Conservation (phyloP, 1,140 invertebrate species). For the Microplitis mediator region DNA sequence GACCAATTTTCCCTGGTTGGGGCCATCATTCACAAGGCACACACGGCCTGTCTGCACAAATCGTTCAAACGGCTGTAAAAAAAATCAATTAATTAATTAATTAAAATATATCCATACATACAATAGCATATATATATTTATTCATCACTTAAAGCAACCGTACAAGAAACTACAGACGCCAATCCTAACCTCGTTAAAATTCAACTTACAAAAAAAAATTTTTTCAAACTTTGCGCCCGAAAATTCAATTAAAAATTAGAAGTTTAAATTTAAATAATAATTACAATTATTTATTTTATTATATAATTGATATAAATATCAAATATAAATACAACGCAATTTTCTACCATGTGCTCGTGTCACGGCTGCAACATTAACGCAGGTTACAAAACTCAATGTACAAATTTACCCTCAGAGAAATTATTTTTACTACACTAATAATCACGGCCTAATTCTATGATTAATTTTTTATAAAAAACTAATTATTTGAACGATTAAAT, state of each 20-base stretch:
- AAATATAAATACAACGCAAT: not conserved
- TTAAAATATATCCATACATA: not conserved
- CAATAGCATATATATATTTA: not conserved
- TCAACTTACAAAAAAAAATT: not conserved
- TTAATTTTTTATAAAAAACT: too few species aligned
- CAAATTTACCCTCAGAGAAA: not conserved
- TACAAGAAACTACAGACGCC: too few species aligned
- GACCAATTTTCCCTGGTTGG: constrained; percentile 87
- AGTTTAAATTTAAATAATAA: not conserved
- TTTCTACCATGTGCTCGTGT: not conserved
- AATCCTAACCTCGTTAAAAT: not conserved
- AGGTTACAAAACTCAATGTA: not conserved
- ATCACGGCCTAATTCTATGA: too few species aligned
- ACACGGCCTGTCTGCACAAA: constrained; percentile 97
- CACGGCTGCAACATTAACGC: not conserved
- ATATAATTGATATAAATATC: not conserved
- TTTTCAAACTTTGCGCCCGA: not conserved
- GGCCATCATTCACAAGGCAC: constrained; percentile 89
- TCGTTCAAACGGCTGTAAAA: constrained; percentile 81
- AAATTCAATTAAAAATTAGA: not conserved
- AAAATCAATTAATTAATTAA: constrained; percentile 13
- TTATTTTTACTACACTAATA: not conserved
- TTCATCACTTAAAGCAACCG: too few species aligned
- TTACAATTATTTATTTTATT: not conserved
- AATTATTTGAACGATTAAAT: too few species aligned